Base-by-base conservation (phyloP, 1,140 invertebrate genomes). In the Goniozus legneri region DNA sequence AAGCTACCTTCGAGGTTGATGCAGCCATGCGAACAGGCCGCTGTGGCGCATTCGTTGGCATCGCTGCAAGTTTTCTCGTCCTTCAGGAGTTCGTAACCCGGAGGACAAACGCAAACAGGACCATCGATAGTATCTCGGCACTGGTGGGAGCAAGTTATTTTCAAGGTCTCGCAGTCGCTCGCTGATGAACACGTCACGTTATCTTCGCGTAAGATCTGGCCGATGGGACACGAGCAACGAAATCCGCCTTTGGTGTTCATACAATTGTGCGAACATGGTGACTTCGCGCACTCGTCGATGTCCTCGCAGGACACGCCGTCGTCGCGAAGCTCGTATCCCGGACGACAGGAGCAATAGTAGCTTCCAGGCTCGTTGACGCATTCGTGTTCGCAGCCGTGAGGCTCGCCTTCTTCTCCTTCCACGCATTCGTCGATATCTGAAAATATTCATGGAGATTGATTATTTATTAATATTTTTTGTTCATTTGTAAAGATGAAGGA, bases 351-450 rank as follows among this genome's bases (percentile, higher is more conserved):
- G 59, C 89, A 92, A 40, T 80, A 80, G 54, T 88, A 89, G 32
- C 84, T 80, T 1, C 89, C 89, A 2, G 79, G 75, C 24, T 85
- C 80, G 64, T 92, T 92, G 0, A 84, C 67, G 60, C 89, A 92
- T 2, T 79, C 64, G 35, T 83, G 75, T 21, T 77, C 78, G 44
- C 83, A 84, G 1, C 75, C 76, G 27, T 81, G 80, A 3, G 71
- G 51, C 8, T 67, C 62, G 8, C 76, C 77, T 41, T 83, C 78
- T 55, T 82, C 78, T 4, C 81, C 73, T 36, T 83, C 80, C 13
- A 75, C 67, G 64, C 89, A 92, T 68, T 92, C 89, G 52, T 92
- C 77, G 16, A 90, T 81, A 76, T 92, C 90, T 84, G 54, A 13
- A 69, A 70, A 52, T 69, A 67, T 14, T 63, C 54, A 72, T 64